These are phyloP conservation scores for Megalonaias nervosa DNA, from an alignment of 1,140 invertebrate genomes.

Conservation along the genomic window DNA sequence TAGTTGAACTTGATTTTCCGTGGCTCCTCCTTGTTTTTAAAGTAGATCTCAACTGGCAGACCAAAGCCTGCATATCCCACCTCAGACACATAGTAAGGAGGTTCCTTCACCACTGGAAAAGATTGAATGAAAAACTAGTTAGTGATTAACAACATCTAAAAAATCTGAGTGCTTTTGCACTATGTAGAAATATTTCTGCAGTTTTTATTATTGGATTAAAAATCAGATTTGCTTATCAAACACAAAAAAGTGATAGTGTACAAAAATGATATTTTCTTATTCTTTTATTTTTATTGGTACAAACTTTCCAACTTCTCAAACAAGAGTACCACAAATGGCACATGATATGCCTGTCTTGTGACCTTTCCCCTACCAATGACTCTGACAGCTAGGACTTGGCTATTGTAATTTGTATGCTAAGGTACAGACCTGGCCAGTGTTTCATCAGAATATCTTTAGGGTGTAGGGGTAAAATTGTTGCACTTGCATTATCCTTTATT, in stretches of 20 bases:
- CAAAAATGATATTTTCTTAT: neutral
- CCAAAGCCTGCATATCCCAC: slow-evolving; percentile 96
- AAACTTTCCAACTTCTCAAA: neutral
- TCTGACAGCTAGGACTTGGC: too few species aligned
- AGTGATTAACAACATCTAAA: neutral
- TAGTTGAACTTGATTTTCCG: slow-evolving; percentile 90
- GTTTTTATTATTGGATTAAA: neutral
- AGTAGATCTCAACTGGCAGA: slow-evolving; percentile 91
- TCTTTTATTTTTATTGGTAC: neutral
- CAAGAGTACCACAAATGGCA: too few species aligned
- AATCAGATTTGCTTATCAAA: too few species aligned
- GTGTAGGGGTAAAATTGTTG: too few species aligned
- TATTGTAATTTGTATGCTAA: too few species aligned
- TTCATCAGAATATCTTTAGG: too few species aligned
- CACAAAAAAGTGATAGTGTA: neutral
- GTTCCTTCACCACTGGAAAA: slow-evolving; percentile 79
- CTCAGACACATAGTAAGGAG: slow-evolving; percentile 92
- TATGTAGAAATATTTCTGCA: too few species aligned
- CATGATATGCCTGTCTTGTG: too few species aligned
- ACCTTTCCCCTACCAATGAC: too few species aligned
- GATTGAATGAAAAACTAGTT: slow-evolving; percentile 15
- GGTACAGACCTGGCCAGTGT: too few species aligned
- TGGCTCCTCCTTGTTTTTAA: slow-evolving; percentile 92
- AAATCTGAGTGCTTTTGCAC: neutral
- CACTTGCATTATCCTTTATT: too few species aligned